Conservation (phyloP, 2,797 vertebrate species). For the Podargus strigoides region DNA sequence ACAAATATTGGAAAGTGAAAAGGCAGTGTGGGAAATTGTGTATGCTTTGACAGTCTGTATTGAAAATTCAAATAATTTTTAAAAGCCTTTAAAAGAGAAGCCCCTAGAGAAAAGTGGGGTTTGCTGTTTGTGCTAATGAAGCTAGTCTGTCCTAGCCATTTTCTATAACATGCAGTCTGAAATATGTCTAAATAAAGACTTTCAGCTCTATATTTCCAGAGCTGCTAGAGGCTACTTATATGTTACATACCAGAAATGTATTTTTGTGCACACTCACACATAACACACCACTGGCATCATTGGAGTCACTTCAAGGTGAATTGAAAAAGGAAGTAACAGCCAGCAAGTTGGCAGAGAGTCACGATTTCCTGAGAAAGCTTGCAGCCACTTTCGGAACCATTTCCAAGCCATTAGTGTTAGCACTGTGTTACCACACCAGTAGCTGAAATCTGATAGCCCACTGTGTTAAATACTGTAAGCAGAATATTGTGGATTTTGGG, state of each 20-base stretch:
- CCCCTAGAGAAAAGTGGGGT: not conserved
- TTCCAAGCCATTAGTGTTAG: not conserved
- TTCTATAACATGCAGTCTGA: not conserved
- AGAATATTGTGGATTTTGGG: not conserved
- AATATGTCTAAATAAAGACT: not conserved
- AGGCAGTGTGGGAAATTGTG: not conserved
- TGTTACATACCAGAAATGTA: rapidly evolving
- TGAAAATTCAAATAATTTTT: not conserved
- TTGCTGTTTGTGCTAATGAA: not conserved
- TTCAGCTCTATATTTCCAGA: not conserved
- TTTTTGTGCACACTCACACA: not conserved
- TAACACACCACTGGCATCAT: not conserved
- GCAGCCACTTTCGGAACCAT: not conserved
- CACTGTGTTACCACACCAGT: not conserved
- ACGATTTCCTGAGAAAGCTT: not conserved
- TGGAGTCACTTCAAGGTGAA: not conserved
- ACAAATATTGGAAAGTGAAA: not conserved
- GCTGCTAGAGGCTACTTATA: not conserved
- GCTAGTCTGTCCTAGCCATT: not conserved
- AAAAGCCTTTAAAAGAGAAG: not conserved
- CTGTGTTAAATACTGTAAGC: not conserved
- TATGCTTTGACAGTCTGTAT: not conserved
- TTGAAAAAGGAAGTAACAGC: not conserved
- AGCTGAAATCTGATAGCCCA: not conserved
- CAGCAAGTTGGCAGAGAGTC: not conserved